A percentile compares a stretch with the other conserved stretches of the same genome.
These are phyloP conservation scores for Didymodactylos carnosus DNA, from an alignment of 2,888 invertebrate genomes.

Conservation along the genomic window DNA sequence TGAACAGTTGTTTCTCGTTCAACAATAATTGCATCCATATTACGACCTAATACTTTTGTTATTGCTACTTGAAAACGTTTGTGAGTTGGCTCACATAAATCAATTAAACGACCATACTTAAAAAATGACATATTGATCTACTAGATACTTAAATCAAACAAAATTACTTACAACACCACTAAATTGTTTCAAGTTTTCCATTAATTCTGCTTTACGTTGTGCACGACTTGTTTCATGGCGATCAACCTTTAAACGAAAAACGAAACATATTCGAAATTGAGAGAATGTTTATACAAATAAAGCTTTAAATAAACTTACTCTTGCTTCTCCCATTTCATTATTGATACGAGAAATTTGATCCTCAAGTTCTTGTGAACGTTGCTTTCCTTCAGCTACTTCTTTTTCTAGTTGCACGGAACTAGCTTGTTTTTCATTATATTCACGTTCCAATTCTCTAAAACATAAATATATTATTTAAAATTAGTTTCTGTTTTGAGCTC, in stretches of 20 bases:
- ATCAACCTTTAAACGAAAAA: too few species aligned
- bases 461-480: too few species aligned
- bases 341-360: slow-evolving; percentile 68
- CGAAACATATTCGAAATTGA: background rate
- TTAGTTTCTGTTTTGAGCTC: background rate
- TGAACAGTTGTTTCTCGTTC: slow-evolving; percentile 92
- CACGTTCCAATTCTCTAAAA: background rate
- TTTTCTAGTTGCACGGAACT: slow-evolving; percentile 45
- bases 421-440: slow-evolving; percentile 3
- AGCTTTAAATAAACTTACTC: slow-evolving; percentile 33
- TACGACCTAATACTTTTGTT: slow-evolving; percentile 62
- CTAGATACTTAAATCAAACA: background rate
- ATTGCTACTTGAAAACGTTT: slow-evolving; percentile 53
- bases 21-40: slow-evolving; percentile 98
- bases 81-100: slow-evolving; percentile 96
- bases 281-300: background rate
- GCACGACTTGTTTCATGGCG: slow-evolving; percentile 86
- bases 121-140: too few species aligned
- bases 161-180: slow-evolving; percentile 59
- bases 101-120: slow-evolving; percentile 85
- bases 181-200: slow-evolving; percentile 80
- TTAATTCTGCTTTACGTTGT: slow-evolving; percentile 85
- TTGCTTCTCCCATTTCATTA: slow-evolving; percentile 49
- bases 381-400: slow-evolving; percentile 67
- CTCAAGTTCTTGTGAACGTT: slow-evolving; percentile 44